A percentile compares a stretch with the other conserved stretches of the same genome.
These are phyloP conservation scores for Leptatherina wallacei DNA, from an alignment of 2,797 vertebrate species.

Conservation along the genomic window DNA sequence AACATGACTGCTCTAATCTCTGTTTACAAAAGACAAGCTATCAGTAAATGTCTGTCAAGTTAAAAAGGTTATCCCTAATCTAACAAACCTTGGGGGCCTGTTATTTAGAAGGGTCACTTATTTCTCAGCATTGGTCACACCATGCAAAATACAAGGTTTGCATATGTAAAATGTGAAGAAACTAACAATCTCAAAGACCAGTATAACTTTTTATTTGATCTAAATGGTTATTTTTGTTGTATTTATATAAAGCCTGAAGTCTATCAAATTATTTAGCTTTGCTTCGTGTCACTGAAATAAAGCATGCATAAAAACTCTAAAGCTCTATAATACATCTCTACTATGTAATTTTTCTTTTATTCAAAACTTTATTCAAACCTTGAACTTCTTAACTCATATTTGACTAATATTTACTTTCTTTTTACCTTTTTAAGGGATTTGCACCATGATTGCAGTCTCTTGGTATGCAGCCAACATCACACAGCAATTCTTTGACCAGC, in stretches of 20 bases:
- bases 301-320: neutral
- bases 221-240: neutral
- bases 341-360: too few species aligned
- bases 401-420: conserved; percentile 15
- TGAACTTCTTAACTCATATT: neutral
- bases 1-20: conserved; percentile 24
- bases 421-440: conserved; percentile 78
- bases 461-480: conserved; percentile 93
- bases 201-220: neutral
- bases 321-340: neutral
- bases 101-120: neutral
- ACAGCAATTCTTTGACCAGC: conserved; percentile 88
- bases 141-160: neutral
- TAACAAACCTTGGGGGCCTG: conserved; percentile 14
- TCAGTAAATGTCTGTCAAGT: conserved; percentile 41
- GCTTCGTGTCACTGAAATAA: neutral
- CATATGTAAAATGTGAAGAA: too few species aligned
- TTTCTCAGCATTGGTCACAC: conserved; percentile 1
- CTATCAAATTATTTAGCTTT: neutral
- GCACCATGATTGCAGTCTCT: conserved; percentile 88
- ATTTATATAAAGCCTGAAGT: neutral
- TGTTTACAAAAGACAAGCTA: conserved; percentile 55
- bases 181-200: neutral
- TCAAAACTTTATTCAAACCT: too few species aligned
- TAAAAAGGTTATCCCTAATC: conserved; percentile 44